Percentiles rank a stretch among this genome's conserved stretches.
Conservation (phyloP, 2,797 vertebrate species). For the Epinephelus awoara region DNA sequence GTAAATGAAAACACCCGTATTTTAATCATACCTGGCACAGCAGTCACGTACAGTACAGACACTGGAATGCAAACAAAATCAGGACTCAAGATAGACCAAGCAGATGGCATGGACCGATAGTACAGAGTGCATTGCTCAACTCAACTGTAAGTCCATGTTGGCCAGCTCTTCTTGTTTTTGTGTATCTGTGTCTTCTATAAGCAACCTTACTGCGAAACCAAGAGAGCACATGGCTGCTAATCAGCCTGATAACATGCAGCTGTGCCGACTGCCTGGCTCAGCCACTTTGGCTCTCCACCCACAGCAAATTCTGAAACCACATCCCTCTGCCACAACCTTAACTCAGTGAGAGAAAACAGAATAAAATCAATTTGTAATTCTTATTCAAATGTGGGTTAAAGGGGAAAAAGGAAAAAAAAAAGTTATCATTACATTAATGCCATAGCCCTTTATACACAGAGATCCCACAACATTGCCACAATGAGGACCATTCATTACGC, state of each 20-base stretch:
- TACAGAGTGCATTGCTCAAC: neutral
- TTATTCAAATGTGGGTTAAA: neutral
- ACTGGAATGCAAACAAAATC: conserved; percentile 12
- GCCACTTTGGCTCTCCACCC: conserved; percentile 12
- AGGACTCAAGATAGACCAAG: neutral
- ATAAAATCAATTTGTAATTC: neutral
- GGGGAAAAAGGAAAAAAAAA: neutral
- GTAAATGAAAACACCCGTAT: conserved; percentile 17
- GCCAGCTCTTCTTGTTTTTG: neutral
- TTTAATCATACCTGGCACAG: neutral
- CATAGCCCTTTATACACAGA: too few species aligned
- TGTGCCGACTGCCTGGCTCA: conserved; percentile 22
- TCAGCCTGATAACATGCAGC: conserved; percentile 46
- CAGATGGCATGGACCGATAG: neutral
- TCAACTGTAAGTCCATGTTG: neutral
- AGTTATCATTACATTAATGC: neutral
- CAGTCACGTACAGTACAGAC: neutral
- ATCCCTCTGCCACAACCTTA: conserved; percentile 27
- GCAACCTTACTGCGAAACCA: neutral
- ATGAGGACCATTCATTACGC: too few species aligned
- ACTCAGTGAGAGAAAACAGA: neutral
- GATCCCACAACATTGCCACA: too few species aligned
- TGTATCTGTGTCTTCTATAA: conserved; percentile 16
- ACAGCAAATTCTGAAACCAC: conserved; percentile 11
- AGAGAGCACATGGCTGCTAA: conserved; percentile 28